These are phyloP conservation scores for Morinoia aosen DNA, from an alignment of 2,888 invertebrate genomes.

Conservation along the genomic window DNA sequence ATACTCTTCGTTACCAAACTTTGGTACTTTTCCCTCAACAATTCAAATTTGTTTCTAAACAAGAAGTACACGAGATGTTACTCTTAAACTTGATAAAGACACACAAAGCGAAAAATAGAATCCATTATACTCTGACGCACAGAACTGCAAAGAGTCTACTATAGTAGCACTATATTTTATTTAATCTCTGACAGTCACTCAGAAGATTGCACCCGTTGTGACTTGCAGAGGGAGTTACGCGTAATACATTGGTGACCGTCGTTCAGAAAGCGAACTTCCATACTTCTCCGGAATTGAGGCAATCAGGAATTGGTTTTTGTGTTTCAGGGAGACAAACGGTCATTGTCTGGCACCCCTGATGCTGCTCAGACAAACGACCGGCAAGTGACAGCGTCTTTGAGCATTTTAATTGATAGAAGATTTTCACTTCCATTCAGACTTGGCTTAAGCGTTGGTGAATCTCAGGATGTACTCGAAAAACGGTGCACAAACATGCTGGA, in stretches of 20 bases:
- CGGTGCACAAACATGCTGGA: background rate
- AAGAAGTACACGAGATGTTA: background rate
- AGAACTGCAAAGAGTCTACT: background rate
- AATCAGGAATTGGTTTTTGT: background rate
- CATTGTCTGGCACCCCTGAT: background rate
- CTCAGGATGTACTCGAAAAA: background rate
- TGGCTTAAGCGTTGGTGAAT: background rate
- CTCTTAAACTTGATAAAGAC: background rate
- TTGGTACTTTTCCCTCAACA: background rate
- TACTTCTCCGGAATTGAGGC: background rate
- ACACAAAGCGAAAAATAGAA: background rate
- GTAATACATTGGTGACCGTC: slow-evolving; percentile 4
- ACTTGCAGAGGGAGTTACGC: background rate
- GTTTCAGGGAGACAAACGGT: slow-evolving; percentile 3
- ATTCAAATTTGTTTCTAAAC: background rate
- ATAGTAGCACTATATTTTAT: background rate
- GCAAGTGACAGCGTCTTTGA: background rate
- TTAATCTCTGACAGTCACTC: background rate
- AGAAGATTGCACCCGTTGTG: background rate
- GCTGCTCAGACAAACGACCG: background rate
- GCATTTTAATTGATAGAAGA: background rate
- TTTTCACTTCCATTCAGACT: background rate
- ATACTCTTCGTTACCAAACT: no score
- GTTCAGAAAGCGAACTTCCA: background rate
- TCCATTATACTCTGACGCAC: background rate